These are phyloP conservation scores for Aphelenchoides bicaudatus DNA, from an alignment of 2,888 invertebrate genomes.

Conservation along the genomic window DNA sequence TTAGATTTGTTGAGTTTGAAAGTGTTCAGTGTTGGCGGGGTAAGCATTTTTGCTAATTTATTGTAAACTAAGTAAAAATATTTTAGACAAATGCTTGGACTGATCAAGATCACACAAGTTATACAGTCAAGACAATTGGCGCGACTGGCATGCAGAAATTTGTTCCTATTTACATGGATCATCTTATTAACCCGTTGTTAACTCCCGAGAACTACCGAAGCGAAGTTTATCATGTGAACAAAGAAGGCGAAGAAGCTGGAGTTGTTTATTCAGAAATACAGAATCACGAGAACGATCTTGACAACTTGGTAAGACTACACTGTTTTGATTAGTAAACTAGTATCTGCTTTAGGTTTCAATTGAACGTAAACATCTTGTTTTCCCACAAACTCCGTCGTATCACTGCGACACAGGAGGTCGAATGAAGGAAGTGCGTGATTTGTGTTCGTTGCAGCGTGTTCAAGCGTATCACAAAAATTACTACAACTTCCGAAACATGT, in stretches of 20 bases:
- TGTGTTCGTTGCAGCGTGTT: slow-evolving; percentile 77
- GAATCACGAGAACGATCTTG: slow-evolving; percentile 56
- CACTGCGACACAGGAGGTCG: slow-evolving; percentile 80
- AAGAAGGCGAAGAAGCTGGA: slow-evolving; percentile 82
- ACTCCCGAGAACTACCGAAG: slow-evolving; percentile 70
- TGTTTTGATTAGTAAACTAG: slow-evolving; percentile 24
- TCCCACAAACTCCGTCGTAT: slow-evolving; percentile 78
- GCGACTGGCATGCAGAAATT: slow-evolving; percentile 80
- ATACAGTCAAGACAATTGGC: slow-evolving; percentile 81
- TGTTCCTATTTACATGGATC: slow-evolving; percentile 85
- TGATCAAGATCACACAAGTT: slow-evolving; percentile 75
- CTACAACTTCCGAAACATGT: slow-evolving; percentile 82
- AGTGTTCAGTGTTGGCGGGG: slow-evolving; percentile 70
- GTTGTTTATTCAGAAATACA: slow-evolving; percentile 94
- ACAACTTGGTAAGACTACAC: slow-evolving; percentile 44
- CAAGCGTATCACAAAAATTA: slow-evolving; percentile 77
- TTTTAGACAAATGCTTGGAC: no score
- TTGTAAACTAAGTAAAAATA: no score
- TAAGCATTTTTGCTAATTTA: no score
- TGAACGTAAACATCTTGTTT: slow-evolving; percentile 67
- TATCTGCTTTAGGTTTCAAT: slow-evolving; percentile 70
- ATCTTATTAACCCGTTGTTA: slow-evolving; percentile 78
- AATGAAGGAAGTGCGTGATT: slow-evolving; percentile 76
- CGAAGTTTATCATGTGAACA: slow-evolving; percentile 86
- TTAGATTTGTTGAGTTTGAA: slow-evolving; percentile 82